Evolutionary conservation across 2,797 vertebrate species (phyloP).

Genomic region (Champsocephalus esox): DNA sequence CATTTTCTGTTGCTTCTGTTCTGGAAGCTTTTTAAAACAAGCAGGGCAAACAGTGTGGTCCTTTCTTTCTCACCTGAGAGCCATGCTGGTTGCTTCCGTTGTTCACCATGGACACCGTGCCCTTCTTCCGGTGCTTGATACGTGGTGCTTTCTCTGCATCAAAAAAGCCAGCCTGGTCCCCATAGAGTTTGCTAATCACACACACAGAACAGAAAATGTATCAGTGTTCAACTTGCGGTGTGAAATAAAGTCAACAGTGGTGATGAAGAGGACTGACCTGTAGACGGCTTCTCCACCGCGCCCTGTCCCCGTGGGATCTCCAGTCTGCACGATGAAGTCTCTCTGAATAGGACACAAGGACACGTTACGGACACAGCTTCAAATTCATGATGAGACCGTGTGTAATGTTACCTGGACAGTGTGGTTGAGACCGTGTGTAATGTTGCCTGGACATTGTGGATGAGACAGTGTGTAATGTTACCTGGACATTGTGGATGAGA

Average conservation of each 20-base stretch:
- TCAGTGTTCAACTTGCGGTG: neutral
- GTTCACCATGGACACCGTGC: constrained; percentile 98
- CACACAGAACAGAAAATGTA: constrained; percentile 5
- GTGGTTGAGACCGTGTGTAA: too few relatives aligned
- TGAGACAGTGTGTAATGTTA: constrained; percentile 83
- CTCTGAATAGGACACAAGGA: constrained; percentile 81
- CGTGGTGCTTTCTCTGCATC: constrained; percentile 93
- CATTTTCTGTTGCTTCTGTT: neutral
- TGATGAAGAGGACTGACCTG: constrained; percentile 83
- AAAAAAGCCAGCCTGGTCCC: constrained; percentile 96
- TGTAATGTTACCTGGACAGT: too few relatives aligned
- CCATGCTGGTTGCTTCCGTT: constrained; percentile 94
- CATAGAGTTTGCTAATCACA: constrained; percentile 91
- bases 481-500: constrained; percentile 59
- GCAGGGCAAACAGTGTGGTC: neutral
- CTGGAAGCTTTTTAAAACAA: constrained; percentile 5
- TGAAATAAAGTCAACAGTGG: neutral
- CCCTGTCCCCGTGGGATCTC: constrained; percentile 94
- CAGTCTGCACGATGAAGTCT: constrained; percentile 96
- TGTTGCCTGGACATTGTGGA: constrained; percentile 96
- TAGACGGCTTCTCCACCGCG: constrained; percentile 95
- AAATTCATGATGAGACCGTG: neutral
- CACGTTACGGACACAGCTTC: neutral
- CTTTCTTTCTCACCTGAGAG: constrained; percentile 88
- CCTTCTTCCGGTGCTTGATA: constrained; percentile 97